Evolutionary conservation across 1,140 invertebrate genomes (phyloP).

Genomic region (Ridgeia piscesae): DNA sequence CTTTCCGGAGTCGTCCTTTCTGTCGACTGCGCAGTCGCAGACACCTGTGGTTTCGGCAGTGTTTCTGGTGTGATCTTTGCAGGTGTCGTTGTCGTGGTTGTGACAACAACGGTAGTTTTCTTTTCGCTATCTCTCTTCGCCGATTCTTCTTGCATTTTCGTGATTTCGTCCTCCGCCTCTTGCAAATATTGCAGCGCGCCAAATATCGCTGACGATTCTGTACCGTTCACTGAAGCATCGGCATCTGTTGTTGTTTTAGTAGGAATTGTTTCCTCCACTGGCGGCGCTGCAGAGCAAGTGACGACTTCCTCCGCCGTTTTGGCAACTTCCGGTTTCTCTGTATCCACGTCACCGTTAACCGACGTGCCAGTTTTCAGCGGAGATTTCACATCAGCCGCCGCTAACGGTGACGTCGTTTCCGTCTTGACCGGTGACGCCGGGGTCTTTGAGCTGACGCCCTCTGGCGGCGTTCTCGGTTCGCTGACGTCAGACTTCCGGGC

Average conservation of each 20-base stretch:
- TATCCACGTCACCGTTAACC: not conserved
- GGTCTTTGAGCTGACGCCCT: not conserved
- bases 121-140: not conserved
- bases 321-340: not conserved
- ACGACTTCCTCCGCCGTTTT: not conserved
- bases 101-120: not conserved
- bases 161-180: not conserved
- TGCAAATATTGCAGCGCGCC: not conserved
- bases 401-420: not conserved
- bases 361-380: not conserved
- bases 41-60: not conserved
- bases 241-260: not conserved
- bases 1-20: not conserved
- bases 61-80: not conserved
- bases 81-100: not conserved
- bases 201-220: not conserved
- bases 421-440: not conserved
- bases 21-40: not conserved
- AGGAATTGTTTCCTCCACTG: not conserved
- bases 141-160: not conserved
- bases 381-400: not conserved
- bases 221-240: not conserved
- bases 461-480: not conserved
- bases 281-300: not conserved
- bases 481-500: not conserved